Evolutionary conservation across 2,113 vertebrate species (phyloP), one percentile per base, ranked within the genome.

Genomic region (Perccottus glenii): DNA sequence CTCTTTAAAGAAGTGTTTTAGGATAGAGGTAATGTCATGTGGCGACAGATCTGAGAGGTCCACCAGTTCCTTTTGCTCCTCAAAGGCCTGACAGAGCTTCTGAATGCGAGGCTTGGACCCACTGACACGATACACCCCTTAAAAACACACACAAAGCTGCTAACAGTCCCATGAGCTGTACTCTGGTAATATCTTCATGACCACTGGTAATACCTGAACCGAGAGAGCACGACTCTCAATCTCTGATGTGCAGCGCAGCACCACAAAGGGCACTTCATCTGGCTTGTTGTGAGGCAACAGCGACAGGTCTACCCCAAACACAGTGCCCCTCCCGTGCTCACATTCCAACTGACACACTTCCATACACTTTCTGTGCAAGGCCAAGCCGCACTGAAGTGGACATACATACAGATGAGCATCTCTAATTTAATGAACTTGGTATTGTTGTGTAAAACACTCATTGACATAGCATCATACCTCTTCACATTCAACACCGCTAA

Each of bases 1-100:
- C 90, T 96, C 95, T 78, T 97, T 97, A 52, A 98, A 93, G 87
- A 98, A 98, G 58, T 96, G 93, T 85, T 98, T 98, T 11, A 98
- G 94, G 52, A 96, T 91, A 0, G 94, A 93, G 0, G 95, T 94
- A 88, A 98, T 88, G 51, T 98, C 97, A 1, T 98, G 97, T 0
- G 96, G 96, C 0, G 95, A 97, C 64, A 93, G 90, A 32, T 96
- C 94, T 0, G 96, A 94, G 16, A 98, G 93, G 57, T 98, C 96
- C 70, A 97, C 94, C 72, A 96, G 81, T 0, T 93, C 88, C 64
- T 91, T 90, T 1, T 96, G 95, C 0, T 77, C 93, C 83, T 98
- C 97, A 0, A 98, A 95, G 0, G 94, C 93, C 69, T 96, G 95
- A 70, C 95, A 96, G 45, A 96, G 90, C 75, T 94, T 96, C 15